Percentiles rank a stretch among this genome's conserved stretches.
Conservation (phyloP, 2,888 invertebrate species). For the Sinopyrophorus schimmeli region DNA sequence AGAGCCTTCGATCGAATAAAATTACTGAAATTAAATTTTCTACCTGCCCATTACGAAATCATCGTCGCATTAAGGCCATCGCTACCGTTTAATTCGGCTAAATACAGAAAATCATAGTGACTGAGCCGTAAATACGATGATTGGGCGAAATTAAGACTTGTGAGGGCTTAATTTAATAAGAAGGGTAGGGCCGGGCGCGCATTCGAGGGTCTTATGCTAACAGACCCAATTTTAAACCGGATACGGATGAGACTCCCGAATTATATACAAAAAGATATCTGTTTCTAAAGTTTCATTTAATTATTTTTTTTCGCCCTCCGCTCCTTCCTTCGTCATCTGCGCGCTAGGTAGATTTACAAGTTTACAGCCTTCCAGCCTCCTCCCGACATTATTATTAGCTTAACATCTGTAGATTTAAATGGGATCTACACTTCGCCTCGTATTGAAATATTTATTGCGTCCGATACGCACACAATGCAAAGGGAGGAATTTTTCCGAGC, state of each 20-base stretch:
- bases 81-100: conserved; percentile 37
- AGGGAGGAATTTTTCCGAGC: background rate
- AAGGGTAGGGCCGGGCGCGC: conserved; percentile 14
- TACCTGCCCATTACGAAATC: no score
- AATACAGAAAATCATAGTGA: conserved; percentile 35
- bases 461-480: no score
- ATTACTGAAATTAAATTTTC: no score
- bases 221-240: conserved; percentile 29
- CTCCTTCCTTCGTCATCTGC: background rate
- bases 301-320: background rate
- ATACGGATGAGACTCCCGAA: conserved; percentile 21
- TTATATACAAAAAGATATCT: background rate
- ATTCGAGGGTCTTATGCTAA: conserved; percentile 16
- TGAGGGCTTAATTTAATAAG: conserved; percentile 29
- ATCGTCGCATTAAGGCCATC: no score
- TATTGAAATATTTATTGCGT: no score
- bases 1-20: no score
- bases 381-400: no score
- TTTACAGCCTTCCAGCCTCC: background rate
- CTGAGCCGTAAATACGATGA: conserved; percentile 35
- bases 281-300: background rate
- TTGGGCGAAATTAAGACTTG: conserved; percentile 29
- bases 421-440: no score
- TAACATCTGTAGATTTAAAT: no score
- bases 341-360: no score